A percentile compares a stretch with the other conserved stretches of the same genome.
phyloP scores from a whole-genome alignment of 2,113 vertebrate species.

The Macaca fascicularis region T2T-MFA8v1.1 NC_088388.1:23563001-23563500 shows the following conservation, averaged over 20 bases:
- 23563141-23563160: background rate
- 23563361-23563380: background rate
- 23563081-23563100: background rate
- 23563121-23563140: background rate
- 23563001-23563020: rapidly evolving
- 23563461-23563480: rapidly evolving
- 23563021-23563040: background rate
- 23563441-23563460: background rate
- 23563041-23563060: background rate
- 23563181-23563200: slow-evolving; percentile 5
- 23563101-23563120: background rate
- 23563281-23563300: background rate
- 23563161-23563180: background rate
- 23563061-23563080: background rate
- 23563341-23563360: background rate
- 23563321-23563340: background rate
- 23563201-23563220: background rate
- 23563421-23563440: background rate
- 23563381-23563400: background rate
- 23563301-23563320: background rate
- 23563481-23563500: background rate
- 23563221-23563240: background rate
- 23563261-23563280: background rate
- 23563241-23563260: background rate
- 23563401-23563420: no score